Evolutionary conservation across 2,888 invertebrate genomes (phyloP).

Genomic region (Ophion ellenae): DNA sequence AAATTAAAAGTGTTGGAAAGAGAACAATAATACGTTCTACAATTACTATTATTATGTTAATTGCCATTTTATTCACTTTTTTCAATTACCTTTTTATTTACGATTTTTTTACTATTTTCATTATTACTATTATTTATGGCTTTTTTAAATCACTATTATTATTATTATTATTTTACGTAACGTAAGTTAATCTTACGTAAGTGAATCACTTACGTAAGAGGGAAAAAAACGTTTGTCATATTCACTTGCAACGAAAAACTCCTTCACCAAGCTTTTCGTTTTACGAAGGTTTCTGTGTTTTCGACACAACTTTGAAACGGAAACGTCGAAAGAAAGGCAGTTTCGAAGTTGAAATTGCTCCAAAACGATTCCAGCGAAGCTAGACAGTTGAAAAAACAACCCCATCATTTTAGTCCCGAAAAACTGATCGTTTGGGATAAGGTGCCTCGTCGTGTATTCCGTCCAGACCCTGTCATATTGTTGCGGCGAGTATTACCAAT

Average conservation of each 20-base stretch:
- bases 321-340: neutral
- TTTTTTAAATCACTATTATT: neutral
- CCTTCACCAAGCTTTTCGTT: neutral
- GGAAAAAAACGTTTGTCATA: slow-evolving; percentile 36
- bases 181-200: too few species aligned
- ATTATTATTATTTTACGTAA: slow-evolving; percentile 14
- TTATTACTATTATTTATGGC: neutral
- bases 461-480: neutral
- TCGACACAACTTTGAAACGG: neutral
- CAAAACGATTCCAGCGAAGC: neutral
- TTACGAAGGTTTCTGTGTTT: neutral
- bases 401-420: neutral
- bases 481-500: slow-evolving; percentile 9
- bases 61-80: neutral
- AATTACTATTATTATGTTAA: neutral
- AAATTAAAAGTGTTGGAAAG: neutral
- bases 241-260: slow-evolving; percentile 1
- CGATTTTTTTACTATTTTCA: neutral
- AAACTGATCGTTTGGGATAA: neutral
- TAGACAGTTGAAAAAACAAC: neutral
- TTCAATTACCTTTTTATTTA: neutral
- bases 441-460: neutral
- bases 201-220: neutral
- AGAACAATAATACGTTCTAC: neutral
- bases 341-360: neutral